Evolutionary conservation across 2,113 vertebrate species (phyloP), one percentile per base, ranked within the genome.

Genomic region (Mesoclemmys tuberculata): DNA sequence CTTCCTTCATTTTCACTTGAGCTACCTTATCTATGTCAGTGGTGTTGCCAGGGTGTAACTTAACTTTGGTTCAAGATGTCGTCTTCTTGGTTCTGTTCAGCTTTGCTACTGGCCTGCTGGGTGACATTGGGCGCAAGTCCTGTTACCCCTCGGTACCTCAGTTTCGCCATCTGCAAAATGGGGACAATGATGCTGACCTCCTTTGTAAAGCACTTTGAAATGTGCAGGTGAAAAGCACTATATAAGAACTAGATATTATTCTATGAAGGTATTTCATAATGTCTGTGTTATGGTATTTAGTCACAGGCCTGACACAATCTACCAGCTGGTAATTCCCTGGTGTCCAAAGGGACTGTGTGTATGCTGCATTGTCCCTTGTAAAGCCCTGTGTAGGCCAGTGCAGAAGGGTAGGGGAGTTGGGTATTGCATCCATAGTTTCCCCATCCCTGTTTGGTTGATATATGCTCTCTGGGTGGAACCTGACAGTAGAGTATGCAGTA

Each of bases 301-400:
- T 79, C 1, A 16, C 38, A 82, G 55, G 16, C 16, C 18, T 0
- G 41, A 52, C 83, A 10, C 12, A 29, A 80, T 41, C 19, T 10
- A 56, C 5, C 10, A 87, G 38, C 21, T 35, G 48, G 48, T 31
- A 27, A 31, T 58, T 1, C 6, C 46, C 80, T 8, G 27, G 10
- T 12, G n/a, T 80, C 19, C 0, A 0, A 78, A 54, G 35, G 16
- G 2, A 44, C 0, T 4, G 26, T 19, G 13, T 61, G 75, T 29
- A 24, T 8, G 90, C 38, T 44, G 88, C 64, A 1, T 46, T 46
- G 64, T 54, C 44, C 35, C 8, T 64, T 8, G n/a, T n/a, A 64
- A 64, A n/a, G 31, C 14, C 61, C 16, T 64, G 7, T 64, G 61
- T 9, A 19, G 31, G 31, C 31, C 61, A 64, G 31, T 64, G 13